phyloP scores from a whole-genome alignment of 2,113 vertebrate species.

The Tor tambroides region DNA sequence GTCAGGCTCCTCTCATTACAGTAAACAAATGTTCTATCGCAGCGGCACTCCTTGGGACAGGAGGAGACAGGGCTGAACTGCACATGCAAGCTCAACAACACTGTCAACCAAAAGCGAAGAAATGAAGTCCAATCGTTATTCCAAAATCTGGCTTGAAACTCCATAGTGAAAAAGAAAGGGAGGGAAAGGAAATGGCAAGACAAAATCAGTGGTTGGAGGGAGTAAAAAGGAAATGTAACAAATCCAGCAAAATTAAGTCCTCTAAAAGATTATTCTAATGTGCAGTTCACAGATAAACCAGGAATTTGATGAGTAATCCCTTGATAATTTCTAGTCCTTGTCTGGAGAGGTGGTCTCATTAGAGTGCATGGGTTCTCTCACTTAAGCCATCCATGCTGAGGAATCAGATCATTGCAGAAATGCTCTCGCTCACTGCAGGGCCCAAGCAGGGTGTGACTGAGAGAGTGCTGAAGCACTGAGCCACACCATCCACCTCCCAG shows the following conservation, averaged over 20 bases:
- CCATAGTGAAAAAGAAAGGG: constrained; percentile 81
- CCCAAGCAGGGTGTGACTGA: constrained; percentile 68
- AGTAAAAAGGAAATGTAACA: constrained; percentile 62
- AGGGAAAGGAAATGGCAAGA: constrained; percentile 34
- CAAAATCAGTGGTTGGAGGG: constrained; percentile 45
- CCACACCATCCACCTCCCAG: constrained; percentile 65
- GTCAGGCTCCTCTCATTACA: constrained; percentile 98
- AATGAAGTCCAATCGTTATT: constrained; percentile 86
- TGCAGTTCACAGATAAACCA: constrained; percentile 66
- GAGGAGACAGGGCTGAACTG: constrained; percentile 81
- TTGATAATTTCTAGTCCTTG: constrained; percentile 72
- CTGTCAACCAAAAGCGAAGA: constrained; percentile 88
- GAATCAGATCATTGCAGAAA: constrained; percentile 75
- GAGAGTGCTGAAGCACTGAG: constrained; percentile 61
- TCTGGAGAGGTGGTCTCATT: constrained; percentile 72
- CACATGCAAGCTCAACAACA: constrained; percentile 86
- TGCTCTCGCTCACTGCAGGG: constrained; percentile 66
- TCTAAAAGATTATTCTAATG: constrained; percentile 66
- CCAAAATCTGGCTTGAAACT: constrained; percentile 84
- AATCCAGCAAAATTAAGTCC: constrained; percentile 66
- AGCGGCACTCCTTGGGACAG: constrained; percentile 94
- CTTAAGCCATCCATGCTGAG: constrained; percentile 80
- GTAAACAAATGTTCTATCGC: constrained; percentile 94
- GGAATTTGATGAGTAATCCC: constrained; percentile 72
- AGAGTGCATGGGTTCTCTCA: constrained; percentile 75